phyloP scores from a whole-genome alignment of 2,888 invertebrate genomes.

The Epirrita christyi region DNA sequence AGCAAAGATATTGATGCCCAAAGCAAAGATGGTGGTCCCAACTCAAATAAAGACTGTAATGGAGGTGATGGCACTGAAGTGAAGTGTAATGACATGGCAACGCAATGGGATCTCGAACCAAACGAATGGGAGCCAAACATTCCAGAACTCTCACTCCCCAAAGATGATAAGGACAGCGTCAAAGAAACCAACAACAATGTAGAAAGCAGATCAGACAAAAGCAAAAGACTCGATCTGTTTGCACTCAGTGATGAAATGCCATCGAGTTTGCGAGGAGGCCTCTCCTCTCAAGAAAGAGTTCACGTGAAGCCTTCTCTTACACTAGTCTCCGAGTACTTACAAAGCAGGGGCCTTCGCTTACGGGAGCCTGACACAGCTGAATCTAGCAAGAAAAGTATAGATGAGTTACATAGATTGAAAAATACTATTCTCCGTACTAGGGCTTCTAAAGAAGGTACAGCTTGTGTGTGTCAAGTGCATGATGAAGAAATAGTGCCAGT shows the following conservation, averaged over 20 bases:
- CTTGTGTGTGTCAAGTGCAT: constrained; percentile 67
- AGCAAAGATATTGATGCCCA: constrained; percentile 42
- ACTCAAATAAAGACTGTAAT: constrained; percentile 35
- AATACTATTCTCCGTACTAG: constrained; percentile 69
- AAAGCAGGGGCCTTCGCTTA: constrained; percentile 67
- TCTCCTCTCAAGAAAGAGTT: constrained; percentile 44
- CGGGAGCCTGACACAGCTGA: constrained; percentile 52
- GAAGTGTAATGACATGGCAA: constrained; percentile 64
- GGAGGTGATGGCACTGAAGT: constrained; percentile 35
- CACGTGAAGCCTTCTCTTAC: constrained; percentile 62
- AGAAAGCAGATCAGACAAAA: constrained; percentile 57
- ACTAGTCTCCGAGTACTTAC: constrained; percentile 72
- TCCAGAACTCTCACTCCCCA: constrained; percentile 58
- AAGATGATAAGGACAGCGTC: constrained; percentile 57
- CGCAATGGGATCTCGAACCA: constrained; percentile 67
- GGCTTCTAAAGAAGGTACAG: constrained; percentile 66
- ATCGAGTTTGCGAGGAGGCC: constrained; percentile 63
- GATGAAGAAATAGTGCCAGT: constrained; percentile 70
- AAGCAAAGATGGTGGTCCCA: constrained; percentile 28
- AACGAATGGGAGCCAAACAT: constrained; percentile 64
- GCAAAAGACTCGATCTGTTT: constrained; percentile 66
- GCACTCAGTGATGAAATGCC: constrained; percentile 79
- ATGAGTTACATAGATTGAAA: constrained; percentile 66
- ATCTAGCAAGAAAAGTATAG: constrained; percentile 51
- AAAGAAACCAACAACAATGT: constrained; percentile 53